phyloP scores from a whole-genome alignment of 2,797 vertebrate species.

The Iguana delicatissima region DNA sequence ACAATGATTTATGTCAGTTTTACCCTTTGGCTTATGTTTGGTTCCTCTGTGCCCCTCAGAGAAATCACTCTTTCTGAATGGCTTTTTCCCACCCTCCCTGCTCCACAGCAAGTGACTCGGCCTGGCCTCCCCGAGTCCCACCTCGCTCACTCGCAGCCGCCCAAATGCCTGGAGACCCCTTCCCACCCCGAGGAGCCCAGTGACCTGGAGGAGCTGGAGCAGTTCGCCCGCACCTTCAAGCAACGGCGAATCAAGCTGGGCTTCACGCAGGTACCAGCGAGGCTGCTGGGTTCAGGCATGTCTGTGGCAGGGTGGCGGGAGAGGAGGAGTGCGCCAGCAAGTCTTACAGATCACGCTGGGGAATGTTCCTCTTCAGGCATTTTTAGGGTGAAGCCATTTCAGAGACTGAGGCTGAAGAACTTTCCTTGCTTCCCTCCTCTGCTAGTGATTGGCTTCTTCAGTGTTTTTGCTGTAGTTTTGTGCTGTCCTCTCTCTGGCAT shows the following conservation, averaged over 20 bases:
- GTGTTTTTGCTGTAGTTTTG: too few relatives aligned
- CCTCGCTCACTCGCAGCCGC: slow-evolving; percentile 74
- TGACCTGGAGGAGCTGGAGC: slow-evolving; percentile 93
- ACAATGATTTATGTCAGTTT: too few relatives aligned
- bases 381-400: neutral
- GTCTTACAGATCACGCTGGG: neutral
- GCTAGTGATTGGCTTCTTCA: neutral
- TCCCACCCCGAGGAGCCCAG: slow-evolving; percentile 92
- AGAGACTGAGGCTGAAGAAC: neutral
- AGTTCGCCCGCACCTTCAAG: slow-evolving; percentile 95
- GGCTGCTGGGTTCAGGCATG: neutral
- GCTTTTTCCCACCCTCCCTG: neutral
- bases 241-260: slow-evolving; percentile 94
- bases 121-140: slow-evolving; percentile 75
- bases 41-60: neutral
- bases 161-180: slow-evolving; percentile 76
- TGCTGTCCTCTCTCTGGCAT: neutral
- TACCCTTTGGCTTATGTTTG: neutral
- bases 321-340: too few relatives aligned
- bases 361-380: neutral
- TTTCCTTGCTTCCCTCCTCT: neutral
- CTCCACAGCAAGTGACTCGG: slow-evolving; percentile 71
- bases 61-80: neutral
- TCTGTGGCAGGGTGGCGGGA: neutral
- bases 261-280: slow-evolving; percentile 88